These are phyloP conservation scores for Mormoops blainvillei DNA, from an alignment of 2,113 vertebrate genomes.

Conservation along the genomic window DNA sequence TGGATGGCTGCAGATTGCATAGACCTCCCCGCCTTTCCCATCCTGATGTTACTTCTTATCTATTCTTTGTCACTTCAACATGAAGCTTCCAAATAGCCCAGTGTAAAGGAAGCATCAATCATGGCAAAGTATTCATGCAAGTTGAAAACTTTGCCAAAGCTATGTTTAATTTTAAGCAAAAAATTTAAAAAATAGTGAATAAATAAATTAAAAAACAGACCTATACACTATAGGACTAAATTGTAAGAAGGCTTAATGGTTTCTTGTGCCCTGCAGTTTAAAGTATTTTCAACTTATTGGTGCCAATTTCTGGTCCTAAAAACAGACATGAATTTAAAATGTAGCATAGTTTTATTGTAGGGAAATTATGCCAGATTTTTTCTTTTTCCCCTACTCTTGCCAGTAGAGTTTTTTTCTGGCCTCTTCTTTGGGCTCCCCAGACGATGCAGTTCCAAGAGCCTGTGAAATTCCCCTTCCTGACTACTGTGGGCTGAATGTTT, in stretches of 20 bases:
- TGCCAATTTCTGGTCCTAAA: slow-evolving; percentile 17
- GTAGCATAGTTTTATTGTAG: background rate
- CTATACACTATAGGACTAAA: background rate
- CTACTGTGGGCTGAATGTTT: background rate
- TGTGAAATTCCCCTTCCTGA: slow-evolving; percentile 6
- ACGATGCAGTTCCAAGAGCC: background rate
- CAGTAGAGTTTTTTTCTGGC: slow-evolving; percentile 25
- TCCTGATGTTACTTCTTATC: background rate
- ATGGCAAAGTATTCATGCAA: background rate
- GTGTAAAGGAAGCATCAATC: background rate
- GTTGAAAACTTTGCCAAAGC: background rate
- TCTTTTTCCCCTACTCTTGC: background rate
- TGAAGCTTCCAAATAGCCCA: background rate
- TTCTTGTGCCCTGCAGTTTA: background rate
- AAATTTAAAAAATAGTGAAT: background rate
- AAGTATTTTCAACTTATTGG: slow-evolving; percentile 18
- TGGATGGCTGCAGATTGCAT: background rate
- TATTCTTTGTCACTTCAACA: background rate
- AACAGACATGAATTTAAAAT: slow-evolving; percentile 12
- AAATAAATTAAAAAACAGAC: background rate
- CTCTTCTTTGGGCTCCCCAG: background rate
- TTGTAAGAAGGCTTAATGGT: background rate
- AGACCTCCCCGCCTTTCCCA: background rate
- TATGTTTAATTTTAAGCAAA: slow-evolving; percentile 38
- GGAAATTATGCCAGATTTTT: slow-evolving; percentile 28